Conservation (phyloP, 2,113 vertebrate species). For the Pao palembangensis region DNA sequence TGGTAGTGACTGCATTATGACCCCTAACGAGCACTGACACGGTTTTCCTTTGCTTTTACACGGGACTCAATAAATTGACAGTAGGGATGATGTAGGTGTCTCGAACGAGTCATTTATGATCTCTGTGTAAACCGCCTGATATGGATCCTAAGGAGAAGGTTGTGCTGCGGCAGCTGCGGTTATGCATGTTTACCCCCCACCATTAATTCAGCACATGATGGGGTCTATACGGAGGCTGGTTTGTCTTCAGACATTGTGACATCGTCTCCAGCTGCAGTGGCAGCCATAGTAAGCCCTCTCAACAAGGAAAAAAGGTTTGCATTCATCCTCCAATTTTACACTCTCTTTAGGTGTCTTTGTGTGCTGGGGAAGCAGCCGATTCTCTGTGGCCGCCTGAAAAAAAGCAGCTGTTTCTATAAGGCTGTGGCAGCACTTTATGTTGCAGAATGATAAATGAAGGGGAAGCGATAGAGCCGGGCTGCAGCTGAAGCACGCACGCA, state of each 20-base stretch:
- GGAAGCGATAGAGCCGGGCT: conserved; percentile 64
- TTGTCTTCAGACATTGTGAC: conserved; percentile 61
- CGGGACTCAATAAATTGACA: conserved; percentile 33
- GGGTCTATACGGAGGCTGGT: conserved; percentile 57
- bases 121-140: conserved; percentile 33
- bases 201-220: conserved; percentile 54
- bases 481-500: conserved; percentile 67
- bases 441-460: conserved; percentile 82
- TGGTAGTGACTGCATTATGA: conserved; percentile 56
- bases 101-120: conserved; percentile 39
- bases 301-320: conserved; percentile 66
- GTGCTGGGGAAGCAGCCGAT: conserved; percentile 56
- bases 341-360: conserved; percentile 76
- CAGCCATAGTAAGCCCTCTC: conserved; percentile 70
- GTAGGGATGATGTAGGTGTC: conserved; percentile 32
- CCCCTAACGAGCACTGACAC: conserved; percentile 49
- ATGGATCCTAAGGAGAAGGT: conserved; percentile 41
- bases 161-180: conserved; percentile 61
- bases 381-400: conserved; percentile 58
- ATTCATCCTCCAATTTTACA: conserved; percentile 80
- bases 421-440: conserved; percentile 71
- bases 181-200: conserved; percentile 55
- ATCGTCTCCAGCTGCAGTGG: conserved; percentile 70
- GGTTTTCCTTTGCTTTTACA: conserved; percentile 34
- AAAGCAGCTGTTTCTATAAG: conserved; percentile 87